Conservation (phyloP, 2,888 invertebrate species). For the Drosophila mettleri region DNA sequence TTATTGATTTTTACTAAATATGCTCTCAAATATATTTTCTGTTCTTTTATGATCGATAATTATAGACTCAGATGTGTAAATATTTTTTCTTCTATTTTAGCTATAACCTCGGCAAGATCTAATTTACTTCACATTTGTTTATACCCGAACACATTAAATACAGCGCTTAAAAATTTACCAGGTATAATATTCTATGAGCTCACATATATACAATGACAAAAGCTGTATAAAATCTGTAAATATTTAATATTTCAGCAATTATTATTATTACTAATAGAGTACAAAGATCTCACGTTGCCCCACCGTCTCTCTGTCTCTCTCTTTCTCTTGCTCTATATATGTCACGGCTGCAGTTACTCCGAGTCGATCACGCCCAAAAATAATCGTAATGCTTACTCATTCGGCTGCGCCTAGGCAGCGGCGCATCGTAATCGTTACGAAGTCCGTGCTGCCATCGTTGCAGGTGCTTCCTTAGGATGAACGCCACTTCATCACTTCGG, state of each 20-base stretch:
- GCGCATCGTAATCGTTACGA: constrained; percentile 4
- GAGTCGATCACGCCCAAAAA: constrained; percentile 2
- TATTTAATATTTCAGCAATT: no score
- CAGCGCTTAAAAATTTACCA: no score
- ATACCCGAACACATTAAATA: no score
- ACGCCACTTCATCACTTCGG: constrained; percentile 3
- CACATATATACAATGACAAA: no score
- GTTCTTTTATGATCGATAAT: not conserved
- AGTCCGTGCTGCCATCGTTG: constrained; percentile 18
- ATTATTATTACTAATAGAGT: no score
- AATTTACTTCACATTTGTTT: no score
- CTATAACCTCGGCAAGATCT: no score
- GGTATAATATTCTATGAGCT: no score
- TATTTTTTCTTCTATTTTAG: no score
- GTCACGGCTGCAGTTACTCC: constrained; percentile 2
- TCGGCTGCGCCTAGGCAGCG: constrained; percentile 3
- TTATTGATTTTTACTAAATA: not conserved
- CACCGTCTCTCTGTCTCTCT: no score
- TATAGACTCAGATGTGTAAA: no score
- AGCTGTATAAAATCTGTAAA: no score
- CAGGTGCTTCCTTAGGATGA: constrained; percentile 55
- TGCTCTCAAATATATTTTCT: not conserved
- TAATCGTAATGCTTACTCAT: constrained; percentile 36
- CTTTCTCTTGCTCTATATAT: not conserved
- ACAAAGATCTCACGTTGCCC: not conserved